phyloP scores from a whole-genome alignment of 2,888 invertebrate species.

The Latheticus oryzae region DNA sequence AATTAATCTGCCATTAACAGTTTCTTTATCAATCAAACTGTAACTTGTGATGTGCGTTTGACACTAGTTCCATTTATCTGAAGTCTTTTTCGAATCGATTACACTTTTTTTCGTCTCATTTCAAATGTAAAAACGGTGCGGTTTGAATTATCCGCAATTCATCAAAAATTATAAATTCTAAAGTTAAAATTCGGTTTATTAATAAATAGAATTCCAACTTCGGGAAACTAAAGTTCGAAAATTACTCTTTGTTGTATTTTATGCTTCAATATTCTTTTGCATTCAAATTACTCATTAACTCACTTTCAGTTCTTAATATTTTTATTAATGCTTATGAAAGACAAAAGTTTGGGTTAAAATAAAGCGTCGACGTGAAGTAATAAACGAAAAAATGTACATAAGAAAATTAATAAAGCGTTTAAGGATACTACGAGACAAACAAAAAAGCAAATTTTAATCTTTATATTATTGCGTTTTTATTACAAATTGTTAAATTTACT shows the following conservation, averaged over 20 bases:
- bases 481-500: constrained; percentile 1
- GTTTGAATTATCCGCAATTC: constrained; percentile 3
- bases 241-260: constrained; percentile 5
- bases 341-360: constrained; percentile 11
- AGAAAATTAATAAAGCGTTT: constrained; percentile 9
- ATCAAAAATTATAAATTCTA: constrained; percentile 13
- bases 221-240: constrained; percentile 5
- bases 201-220: constrained; percentile 1
- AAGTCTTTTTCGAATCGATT: neutral
- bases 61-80: constrained; percentile 8
- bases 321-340: constrained; percentile 11
- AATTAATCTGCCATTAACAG: constrained; percentile 20
- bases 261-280: constrained; percentile 20
- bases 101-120: neutral
- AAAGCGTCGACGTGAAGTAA: no score
- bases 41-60: constrained; percentile 3
- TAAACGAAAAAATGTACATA: neutral
- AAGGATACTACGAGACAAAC: constrained; percentile 4
- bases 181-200: constrained; percentile 8
- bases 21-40: constrained; percentile 18
- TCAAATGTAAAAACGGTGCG: constrained; percentile 9
- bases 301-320: constrained; percentile 10
- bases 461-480: constrained; percentile 15
- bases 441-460: constrained; percentile 7
- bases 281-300: constrained; percentile 14